These are phyloP conservation scores for Lepetodrilus schrolli DNA, from an alignment of 2,888 invertebrate species.

Conservation along the genomic window DNA sequence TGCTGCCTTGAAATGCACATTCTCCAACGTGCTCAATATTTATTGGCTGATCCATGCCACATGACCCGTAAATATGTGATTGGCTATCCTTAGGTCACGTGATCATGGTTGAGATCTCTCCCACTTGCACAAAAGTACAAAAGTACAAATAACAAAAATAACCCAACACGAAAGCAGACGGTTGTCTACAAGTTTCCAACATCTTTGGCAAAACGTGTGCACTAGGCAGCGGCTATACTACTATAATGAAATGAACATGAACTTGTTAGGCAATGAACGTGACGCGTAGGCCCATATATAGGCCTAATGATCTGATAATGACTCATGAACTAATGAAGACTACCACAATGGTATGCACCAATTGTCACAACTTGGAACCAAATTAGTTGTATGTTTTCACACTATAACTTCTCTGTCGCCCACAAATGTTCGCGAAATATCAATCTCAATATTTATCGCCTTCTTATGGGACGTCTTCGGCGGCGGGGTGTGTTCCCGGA, in stretches of 20 bases:
- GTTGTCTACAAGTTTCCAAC: neutral
- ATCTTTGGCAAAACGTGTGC: constrained; percentile 7
- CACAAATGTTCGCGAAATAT: constrained; percentile 49
- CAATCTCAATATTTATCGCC: constrained; percentile 63
- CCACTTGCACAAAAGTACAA: neutral
- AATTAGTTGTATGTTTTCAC: too few relatives aligned
- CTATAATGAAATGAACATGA: constrained; percentile 9
- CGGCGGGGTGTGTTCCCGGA: constrained; percentile 53
- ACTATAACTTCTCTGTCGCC: constrained; percentile 65
- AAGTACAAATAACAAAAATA: neutral
- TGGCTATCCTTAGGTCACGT: neutral
- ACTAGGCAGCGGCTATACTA: neutral
- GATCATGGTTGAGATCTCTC: constrained; percentile 3
- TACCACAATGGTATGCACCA: constrained; percentile 3
- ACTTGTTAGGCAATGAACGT: neutral
- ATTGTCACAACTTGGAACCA: neutral
- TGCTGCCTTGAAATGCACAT: constrained; percentile 11
- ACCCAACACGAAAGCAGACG: constrained; percentile 12
- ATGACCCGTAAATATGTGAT: constrained; percentile 3
- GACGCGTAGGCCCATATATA: too few relatives aligned
- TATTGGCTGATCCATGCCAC: constrained; percentile 20
- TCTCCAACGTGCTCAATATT: constrained; percentile 3
- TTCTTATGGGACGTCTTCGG: constrained; percentile 60
- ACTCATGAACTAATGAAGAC: neutral
- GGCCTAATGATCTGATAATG: too few relatives aligned